These are phyloP conservation scores for Chlamydotis undulata DNA, from an alignment of 2,113 vertebrate species.

Conservation along the genomic window DNA sequence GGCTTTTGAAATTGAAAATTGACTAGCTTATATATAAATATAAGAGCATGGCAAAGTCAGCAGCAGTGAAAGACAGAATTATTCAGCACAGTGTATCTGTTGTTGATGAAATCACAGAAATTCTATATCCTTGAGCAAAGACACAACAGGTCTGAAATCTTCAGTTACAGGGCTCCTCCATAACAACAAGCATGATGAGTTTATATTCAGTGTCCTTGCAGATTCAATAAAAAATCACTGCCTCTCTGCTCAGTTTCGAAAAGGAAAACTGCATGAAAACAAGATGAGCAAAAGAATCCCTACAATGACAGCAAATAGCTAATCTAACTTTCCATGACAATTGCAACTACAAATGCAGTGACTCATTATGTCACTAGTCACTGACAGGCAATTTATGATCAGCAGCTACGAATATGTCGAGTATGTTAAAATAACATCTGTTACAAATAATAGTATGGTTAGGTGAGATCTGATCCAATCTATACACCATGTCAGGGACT, in stretches of 20 bases:
- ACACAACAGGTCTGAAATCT: background rate
- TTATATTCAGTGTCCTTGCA: background rate
- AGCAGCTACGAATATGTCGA: background rate
- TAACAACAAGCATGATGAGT: background rate
- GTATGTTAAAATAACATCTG: background rate
- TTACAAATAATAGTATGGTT: background rate
- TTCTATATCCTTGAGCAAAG: background rate
- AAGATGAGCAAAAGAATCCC: background rate
- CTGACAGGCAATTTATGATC: background rate
- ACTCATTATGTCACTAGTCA: background rate
- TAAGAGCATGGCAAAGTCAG: background rate
- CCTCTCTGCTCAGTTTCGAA: background rate
- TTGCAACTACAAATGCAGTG: background rate
- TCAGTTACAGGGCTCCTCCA: background rate
- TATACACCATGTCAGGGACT: background rate
- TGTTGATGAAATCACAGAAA: background rate
- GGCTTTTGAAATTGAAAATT: background rate
- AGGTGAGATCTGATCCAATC: background rate
- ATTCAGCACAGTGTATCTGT: background rate
- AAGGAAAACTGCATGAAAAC: background rate
- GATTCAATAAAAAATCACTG: background rate
- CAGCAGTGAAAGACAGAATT: background rate
- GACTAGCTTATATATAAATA: background rate
- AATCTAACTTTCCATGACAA: background rate
- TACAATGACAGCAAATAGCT: background rate